Evolutionary conservation across 2,888 invertebrate species (phyloP).

Genomic region (Baccha elongata): DNA sequence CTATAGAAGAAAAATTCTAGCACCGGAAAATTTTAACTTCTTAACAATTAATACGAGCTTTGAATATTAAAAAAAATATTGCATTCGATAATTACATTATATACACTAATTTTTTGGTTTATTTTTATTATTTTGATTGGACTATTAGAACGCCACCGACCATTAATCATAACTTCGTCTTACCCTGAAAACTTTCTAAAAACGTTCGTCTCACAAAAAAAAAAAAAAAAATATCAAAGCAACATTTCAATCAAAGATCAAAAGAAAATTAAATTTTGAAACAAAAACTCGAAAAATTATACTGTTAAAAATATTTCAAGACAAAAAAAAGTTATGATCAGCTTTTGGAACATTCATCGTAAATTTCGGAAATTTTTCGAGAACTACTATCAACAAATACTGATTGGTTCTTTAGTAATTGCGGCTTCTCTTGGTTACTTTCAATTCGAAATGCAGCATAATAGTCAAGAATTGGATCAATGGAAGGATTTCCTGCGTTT

Average conservation of each 20-base stretch:
- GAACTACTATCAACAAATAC: constrained; percentile 76
- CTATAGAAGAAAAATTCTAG: too few species aligned
- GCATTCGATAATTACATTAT: too few species aligned
- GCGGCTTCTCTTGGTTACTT: constrained; percentile 76
- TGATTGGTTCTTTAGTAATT: constrained; percentile 73
- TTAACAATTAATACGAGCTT: too few species aligned
- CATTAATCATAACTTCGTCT: too few species aligned
- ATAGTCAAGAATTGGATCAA: constrained; percentile 76
- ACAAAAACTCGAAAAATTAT: constrained; percentile 1
- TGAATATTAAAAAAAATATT: too few species aligned
- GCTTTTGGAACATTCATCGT: constrained; percentile 44
- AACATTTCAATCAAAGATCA: constrained; percentile 3
- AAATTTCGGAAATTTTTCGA: constrained; percentile 75
- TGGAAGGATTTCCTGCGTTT: constrained; percentile 74
- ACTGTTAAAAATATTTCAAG: background rate
- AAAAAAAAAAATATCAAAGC: too few species aligned
- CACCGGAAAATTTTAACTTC: too few species aligned
- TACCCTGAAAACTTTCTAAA: too few species aligned
- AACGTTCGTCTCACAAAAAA: too few species aligned
- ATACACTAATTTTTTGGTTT: too few species aligned
- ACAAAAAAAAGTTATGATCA: constrained; percentile 46
- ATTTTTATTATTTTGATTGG: too few species aligned
- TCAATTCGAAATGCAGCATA: constrained; percentile 76
- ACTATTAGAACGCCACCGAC: too few species aligned
- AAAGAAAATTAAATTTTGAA: background rate